A percentile compares a stretch with the other conserved stretches of the same genome.
phyloP scores from a whole-genome alignment of 2,888 invertebrate genomes.

The Amblyjoppa fuscipennis region DNA sequence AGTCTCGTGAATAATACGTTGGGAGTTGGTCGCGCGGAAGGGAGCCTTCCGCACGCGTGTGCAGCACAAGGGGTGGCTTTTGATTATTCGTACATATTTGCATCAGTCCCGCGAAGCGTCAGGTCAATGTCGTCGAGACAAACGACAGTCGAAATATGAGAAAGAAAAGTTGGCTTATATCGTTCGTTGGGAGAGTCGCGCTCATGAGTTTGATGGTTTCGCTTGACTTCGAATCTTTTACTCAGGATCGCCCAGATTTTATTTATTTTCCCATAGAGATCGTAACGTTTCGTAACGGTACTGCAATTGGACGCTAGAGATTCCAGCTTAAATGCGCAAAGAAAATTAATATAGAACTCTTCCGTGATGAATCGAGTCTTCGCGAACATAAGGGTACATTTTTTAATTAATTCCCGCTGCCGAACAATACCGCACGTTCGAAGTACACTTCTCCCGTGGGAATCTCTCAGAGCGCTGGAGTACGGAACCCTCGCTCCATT shows the following conservation, averaged over 20 bases:
- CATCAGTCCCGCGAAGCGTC: slow-evolving; percentile 43
- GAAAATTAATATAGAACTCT: not conserved
- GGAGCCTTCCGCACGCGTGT: not conserved
- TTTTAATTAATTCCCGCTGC: slow-evolving; percentile 47
- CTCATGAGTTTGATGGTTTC: slow-evolving; percentile 39
- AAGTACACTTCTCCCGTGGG: slow-evolving; percentile 23
- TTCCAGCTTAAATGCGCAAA: not conserved
- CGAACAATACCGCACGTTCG: slow-evolving; percentile 16
- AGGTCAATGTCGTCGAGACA: slow-evolving; percentile 41
- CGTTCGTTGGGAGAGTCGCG: not conserved
- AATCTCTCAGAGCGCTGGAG: slow-evolving; percentile 2
- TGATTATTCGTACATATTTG: slow-evolving; percentile 56
- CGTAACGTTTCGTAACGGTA: slow-evolving; percentile 4
- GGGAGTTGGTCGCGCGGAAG: slow-evolving; percentile 28
- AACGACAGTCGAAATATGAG: slow-evolving; percentile 30
- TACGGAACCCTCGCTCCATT: slow-evolving; percentile 5
- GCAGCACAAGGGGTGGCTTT: slow-evolving; percentile 20
- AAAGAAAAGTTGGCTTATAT: slow-evolving; percentile 16
- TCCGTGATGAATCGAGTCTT: not conserved
- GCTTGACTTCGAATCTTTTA: slow-evolving; percentile 23
- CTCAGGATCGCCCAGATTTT: slow-evolving; percentile 10
- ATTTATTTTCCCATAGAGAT: not conserved
- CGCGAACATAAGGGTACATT: not conserved
- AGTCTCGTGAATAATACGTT: not conserved
- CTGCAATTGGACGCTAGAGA: not conserved